phyloP scores from a whole-genome alignment of 2,113 vertebrate species.

The Microcebus lehilahytsara region DNA sequence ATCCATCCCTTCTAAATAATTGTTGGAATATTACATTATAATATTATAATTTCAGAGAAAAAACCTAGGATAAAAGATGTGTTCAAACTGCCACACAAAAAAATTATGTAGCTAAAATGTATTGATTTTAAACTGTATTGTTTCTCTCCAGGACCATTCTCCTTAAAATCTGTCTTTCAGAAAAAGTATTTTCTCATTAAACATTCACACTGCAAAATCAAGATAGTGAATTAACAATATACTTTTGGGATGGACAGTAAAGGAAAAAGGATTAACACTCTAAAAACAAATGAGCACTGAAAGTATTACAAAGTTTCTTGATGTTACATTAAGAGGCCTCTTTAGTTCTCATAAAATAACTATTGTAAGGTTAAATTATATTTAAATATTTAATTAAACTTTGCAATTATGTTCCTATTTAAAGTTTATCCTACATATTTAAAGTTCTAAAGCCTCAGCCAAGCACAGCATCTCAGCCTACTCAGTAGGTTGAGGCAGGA shows the following conservation, averaged over 20 bases:
- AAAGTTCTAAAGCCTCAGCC: neutral
- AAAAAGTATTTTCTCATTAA: slow-evolving; percentile 42
- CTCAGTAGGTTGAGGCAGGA: neutral
- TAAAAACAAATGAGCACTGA: slow-evolving; percentile 22
- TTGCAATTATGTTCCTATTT: slow-evolving; percentile 15
- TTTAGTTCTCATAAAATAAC: slow-evolving; percentile 4
- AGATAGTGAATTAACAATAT: neutral
- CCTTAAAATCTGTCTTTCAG: slow-evolving; percentile 9
- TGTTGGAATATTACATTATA: neutral
- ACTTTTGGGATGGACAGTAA: neutral
- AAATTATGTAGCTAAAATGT: neutral
- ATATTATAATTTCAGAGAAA: neutral
- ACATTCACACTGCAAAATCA: neutral
- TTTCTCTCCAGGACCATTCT: neutral
- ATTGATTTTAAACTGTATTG: neutral
- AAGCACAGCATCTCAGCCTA: neutral
- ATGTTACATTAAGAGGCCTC: neutral
- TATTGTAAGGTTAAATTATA: neutral
- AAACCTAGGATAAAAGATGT: neutral
- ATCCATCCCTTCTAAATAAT: slow-evolving; percentile 11
- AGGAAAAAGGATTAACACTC: slow-evolving; percentile 10
- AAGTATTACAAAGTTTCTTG: slow-evolving; percentile 1
- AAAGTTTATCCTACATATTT: slow-evolving; percentile 8
- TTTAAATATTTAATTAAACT: slow-evolving; percentile 28
- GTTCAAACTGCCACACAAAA: neutral